A percentile compares a stretch with the other conserved stretches of the same genome.
phyloP scores from a whole-genome alignment of 2,797 vertebrate species.

The Echeneis naucrates region DNA sequence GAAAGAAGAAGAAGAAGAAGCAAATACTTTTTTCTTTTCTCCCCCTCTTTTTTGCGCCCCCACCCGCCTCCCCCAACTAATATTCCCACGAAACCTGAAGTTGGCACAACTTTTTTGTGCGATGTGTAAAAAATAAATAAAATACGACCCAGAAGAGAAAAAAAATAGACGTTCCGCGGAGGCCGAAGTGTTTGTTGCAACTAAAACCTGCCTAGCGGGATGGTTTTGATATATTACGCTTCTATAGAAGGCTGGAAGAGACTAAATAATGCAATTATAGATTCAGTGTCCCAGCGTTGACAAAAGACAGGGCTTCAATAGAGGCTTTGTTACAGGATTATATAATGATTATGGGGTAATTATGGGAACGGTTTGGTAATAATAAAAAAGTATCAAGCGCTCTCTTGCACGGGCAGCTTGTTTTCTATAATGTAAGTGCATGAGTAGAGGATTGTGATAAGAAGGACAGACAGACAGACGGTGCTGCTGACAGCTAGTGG shows the following conservation, averaged over 20 bases:
- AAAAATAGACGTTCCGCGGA: slow-evolving; percentile 59
- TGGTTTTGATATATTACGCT: slow-evolving; percentile 87
- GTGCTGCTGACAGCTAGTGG: slow-evolving; percentile 88
- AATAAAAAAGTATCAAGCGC: slow-evolving; percentile 95
- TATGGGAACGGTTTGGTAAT: slow-evolving; percentile 94
- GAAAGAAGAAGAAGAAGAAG: slow-evolving; percentile 22
- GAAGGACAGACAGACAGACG: slow-evolving; percentile 80
- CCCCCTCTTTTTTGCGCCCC: too few relatives aligned
- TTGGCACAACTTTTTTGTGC: slow-evolving; percentile 90
- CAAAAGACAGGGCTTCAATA: slow-evolving; percentile 97
- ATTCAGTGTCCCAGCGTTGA: slow-evolving; percentile 96
- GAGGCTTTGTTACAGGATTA: slow-evolving; percentile 99
- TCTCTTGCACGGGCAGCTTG: slow-evolving; percentile 88
- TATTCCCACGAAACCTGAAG: slow-evolving; percentile 90
- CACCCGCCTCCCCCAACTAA: too few relatives aligned
- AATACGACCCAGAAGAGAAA: too few relatives aligned
- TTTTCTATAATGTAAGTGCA: slow-evolving; percentile 88
- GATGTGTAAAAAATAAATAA: slow-evolving; percentile 58
- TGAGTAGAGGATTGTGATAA: slow-evolving; percentile 87
- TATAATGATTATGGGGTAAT: slow-evolving; percentile 99
- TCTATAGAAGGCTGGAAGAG: slow-evolving; percentile 85
- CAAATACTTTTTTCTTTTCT: slow-evolving; percentile 78
- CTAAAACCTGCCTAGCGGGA: slow-evolving; percentile 83
- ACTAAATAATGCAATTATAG: slow-evolving; percentile 97
- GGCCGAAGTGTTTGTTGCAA: slow-evolving; percentile 71